Percentiles rank a stretch among this genome's conserved stretches.
Evolutionary conservation across 2,113 vertebrate genomes (phyloP).

Genomic region (Sebastes fasciatus): DNA sequence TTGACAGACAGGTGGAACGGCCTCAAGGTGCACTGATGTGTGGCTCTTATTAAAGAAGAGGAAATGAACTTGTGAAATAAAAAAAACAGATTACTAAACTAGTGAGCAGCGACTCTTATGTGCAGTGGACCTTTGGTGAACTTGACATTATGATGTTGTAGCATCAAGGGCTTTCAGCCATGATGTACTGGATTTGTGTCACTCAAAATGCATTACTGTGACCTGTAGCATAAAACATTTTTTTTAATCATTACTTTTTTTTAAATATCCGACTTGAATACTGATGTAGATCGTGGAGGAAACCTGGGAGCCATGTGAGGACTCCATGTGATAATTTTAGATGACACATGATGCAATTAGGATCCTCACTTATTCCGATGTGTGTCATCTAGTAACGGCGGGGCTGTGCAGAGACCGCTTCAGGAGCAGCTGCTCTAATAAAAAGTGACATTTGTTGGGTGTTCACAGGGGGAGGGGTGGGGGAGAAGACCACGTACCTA

Average conservation of each 20-base stretch:
- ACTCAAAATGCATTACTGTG: conserved; percentile 7
- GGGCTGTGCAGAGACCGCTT: conserved; percentile 45
- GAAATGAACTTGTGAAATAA: conserved; percentile 29
- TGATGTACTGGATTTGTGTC: not conserved
- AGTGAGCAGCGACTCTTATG: not conserved
- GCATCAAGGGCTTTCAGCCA: not conserved
- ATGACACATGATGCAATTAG: conserved; percentile 58
- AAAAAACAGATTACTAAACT: not conserved
- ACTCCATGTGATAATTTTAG: conserved; percentile 22
- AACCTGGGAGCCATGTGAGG: not conserved
- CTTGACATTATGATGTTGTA: conserved; percentile 12
- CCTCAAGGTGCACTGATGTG: conserved; percentile 49
- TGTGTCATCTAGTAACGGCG: conserved; percentile 46
- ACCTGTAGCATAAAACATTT: not conserved
- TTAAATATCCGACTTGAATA: not conserved
- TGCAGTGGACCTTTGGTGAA: conserved; percentile 10
- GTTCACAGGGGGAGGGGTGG: conserved; percentile 22
- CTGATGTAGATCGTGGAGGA: not conserved
- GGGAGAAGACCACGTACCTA: conserved; percentile 40
- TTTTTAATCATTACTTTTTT: not conserved
- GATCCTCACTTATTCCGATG: conserved; percentile 42
- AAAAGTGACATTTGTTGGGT: conserved; percentile 63
- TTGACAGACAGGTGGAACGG: conserved; percentile 60
- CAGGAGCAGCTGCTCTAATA: conserved; percentile 67
- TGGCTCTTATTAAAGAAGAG: conserved; percentile 32